phyloP scores from a whole-genome alignment of 2,113 vertebrate species.

The Micronycteris hirsuta region DNA sequence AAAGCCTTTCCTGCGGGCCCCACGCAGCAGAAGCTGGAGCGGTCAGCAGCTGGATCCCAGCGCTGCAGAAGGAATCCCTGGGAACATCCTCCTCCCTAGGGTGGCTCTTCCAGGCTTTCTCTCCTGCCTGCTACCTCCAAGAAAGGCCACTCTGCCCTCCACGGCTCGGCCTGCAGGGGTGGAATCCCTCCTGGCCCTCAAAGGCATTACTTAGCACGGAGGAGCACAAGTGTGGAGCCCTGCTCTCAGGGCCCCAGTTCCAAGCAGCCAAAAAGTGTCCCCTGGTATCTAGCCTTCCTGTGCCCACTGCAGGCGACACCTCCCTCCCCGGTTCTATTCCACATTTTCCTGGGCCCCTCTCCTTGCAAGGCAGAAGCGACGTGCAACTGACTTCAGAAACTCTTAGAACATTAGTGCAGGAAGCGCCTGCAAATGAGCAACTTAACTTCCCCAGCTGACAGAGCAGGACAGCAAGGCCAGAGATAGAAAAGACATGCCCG shows the following conservation, averaged over 20 bases:
- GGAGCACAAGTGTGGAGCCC: background rate
- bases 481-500: background rate
- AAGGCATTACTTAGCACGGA: background rate
- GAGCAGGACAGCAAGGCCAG: background rate
- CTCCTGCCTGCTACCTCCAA: background rate
- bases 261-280: background rate
- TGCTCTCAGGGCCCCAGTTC: background rate
- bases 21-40: background rate
- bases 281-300: background rate
- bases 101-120: background rate
- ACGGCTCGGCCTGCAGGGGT: rapidly evolving
- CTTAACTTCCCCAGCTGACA: background rate
- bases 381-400: background rate
- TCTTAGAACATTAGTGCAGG: background rate
- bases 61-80: background rate
- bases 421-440: background rate
- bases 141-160: background rate
- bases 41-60: background rate
- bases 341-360: background rate
- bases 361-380: background rate
- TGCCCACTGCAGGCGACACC: background rate
- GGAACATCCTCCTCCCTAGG: background rate
- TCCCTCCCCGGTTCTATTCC: background rate
- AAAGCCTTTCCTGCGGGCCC: background rate
- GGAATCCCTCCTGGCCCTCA: background rate